These are phyloP conservation scores for Clistopyga incitator DNA, from an alignment of 2,888 invertebrate species.

Conservation along the genomic window DNA sequence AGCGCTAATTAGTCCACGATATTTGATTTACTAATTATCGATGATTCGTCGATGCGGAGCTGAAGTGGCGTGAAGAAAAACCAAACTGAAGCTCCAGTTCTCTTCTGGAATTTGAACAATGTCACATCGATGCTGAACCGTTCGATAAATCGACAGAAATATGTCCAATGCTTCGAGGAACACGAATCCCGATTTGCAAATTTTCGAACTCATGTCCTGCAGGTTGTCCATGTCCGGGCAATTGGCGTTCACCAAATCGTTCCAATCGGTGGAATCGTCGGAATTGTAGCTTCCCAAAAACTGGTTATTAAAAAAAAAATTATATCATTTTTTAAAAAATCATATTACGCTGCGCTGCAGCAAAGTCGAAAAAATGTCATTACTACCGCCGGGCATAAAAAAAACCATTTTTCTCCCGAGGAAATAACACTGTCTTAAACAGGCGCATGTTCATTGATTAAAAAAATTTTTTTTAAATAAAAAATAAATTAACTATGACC, in stretches of 20 bases:
- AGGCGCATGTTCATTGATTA: too few species aligned
- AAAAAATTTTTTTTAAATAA: too few species aligned
- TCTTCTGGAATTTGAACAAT: constrained; percentile 70
- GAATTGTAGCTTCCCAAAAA: neutral
- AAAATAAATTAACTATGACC: neutral
- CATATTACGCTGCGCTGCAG: too few species aligned
- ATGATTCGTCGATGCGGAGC: constrained; percentile 76
- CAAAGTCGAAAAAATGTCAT: too few species aligned
- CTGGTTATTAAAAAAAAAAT: too few species aligned
- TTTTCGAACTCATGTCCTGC: constrained; percentile 74
- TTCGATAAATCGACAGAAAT: constrained; percentile 72
- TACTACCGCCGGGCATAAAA: too few species aligned
- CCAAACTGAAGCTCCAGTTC: constrained; percentile 70
- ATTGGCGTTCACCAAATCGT: constrained; percentile 78
- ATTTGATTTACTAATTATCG: constrained; percentile 77
- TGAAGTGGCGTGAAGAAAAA: constrained; percentile 73
- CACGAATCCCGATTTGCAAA: constrained; percentile 81
- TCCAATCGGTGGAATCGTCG: constrained; percentile 75
- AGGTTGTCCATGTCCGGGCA: constrained; percentile 81
- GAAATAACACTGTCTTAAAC: too few species aligned
- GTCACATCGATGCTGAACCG: constrained; percentile 69
- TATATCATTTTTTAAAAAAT: too few species aligned
- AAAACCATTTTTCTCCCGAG: too few species aligned
- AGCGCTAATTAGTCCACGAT: constrained; percentile 1
- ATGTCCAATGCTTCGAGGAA: constrained; percentile 83